phyloP scores from a whole-genome alignment of 2,797 vertebrate species.

The Thripadectes ignobilis region DNA sequence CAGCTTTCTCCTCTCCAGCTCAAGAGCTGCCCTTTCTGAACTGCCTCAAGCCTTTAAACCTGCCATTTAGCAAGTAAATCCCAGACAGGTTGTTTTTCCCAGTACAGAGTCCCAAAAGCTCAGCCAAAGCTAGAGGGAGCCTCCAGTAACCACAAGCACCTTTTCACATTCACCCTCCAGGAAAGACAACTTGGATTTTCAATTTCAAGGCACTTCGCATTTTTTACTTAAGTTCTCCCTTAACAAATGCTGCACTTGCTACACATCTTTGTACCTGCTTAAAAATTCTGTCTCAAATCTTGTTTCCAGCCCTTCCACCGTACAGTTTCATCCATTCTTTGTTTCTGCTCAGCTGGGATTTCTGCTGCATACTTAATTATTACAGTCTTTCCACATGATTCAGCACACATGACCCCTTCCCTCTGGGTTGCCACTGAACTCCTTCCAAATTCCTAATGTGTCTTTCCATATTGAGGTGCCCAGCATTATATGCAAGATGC shows the following conservation, averaged over 20 bases:
- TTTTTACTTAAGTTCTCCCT: neutral
- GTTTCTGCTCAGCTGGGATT: slow-evolving; percentile 38
- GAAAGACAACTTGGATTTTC: neutral
- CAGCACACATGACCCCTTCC: slow-evolving; percentile 46
- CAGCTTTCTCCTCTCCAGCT: neutral
- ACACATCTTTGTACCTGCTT: neutral
- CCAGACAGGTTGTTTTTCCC: neutral
- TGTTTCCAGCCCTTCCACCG: neutral
- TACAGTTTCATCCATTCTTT: slow-evolving; percentile 27
- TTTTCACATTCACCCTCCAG: neutral
- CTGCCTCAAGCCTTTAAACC: neutral
- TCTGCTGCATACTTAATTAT: slow-evolving; percentile 47
- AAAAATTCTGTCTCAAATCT: slow-evolving; percentile 25
- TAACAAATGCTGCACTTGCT: neutral
- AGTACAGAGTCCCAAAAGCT: neutral
- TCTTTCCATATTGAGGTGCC: slow-evolving; percentile 49
- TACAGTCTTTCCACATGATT: slow-evolving; percentile 54
- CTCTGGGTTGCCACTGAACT: slow-evolving; percentile 26
- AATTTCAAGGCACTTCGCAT: neutral
- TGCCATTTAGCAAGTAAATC: neutral
- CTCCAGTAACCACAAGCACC: neutral
- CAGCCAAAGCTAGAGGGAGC: neutral
- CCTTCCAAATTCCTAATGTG: slow-evolving; percentile 60
- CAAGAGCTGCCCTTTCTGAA: neutral
- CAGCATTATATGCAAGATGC: neutral